Evolutionary conservation across 2,888 invertebrate species (phyloP), one percentile per base, ranked within the genome.

Genomic region (Rotaria macrura): DNA sequence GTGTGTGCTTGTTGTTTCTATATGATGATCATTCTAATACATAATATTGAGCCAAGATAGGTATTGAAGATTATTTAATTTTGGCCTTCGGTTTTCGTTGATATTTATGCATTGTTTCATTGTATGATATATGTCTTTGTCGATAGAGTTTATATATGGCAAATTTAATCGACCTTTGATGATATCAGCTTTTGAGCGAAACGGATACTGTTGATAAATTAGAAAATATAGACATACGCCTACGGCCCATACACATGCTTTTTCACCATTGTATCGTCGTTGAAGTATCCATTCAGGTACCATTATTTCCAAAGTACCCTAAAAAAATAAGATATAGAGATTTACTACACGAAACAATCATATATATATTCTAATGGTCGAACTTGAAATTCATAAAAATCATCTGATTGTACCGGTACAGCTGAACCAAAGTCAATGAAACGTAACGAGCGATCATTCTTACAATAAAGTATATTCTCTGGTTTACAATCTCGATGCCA

Each of bases 401-500:
- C 79, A 25, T 43, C 79, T 43, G n/a, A 38, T 43, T 79, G 79
- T n/a, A 79, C 43, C 1, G 79, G 79, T 25, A 43, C 79, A 43
- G 79, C 79, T 43, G 79, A 79, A 38, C 79, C 79, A 40, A 79
- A 79, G 43, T 79, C 79, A 43, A 79, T 79, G 43, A 79, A 79
- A 43, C 79, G 79, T 79, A 79, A 79, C n/a, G 79, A 79, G n/a
- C 79, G 40, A 43, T 79, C 79, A 79, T 79, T 79, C 40, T 25
- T 79, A 79, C 79, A 79, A 43, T 43, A 79, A n/a, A 79, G 17
- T 38, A 79, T 79, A 79, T 79, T 79, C 43, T 79, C 79, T 79
- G 79, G 79, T 79, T 79, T 79, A 79, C 79, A 79, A n/a, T 79
- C 79, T 34, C 79, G 40, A 79, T 79, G 79, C 79, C 79, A 79